Conservation (phyloP, 2,113 vertebrate species). For the Rynchops niger region DNA sequence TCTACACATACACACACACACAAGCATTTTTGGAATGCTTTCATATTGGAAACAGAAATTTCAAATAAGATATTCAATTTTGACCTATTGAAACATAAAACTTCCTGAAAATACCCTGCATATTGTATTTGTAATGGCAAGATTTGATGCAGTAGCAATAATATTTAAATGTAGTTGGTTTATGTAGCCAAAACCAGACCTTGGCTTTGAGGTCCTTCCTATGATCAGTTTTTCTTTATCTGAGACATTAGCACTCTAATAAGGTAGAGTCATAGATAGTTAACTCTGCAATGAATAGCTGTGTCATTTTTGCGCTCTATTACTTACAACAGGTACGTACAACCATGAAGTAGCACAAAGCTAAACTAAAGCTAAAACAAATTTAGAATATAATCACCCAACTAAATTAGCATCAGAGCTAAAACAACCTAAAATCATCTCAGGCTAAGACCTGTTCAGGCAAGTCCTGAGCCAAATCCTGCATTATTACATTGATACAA, state of each 20-base stretch:
- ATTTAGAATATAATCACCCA: not conserved
- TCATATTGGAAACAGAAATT: not conserved
- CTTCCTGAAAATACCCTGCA: not conserved
- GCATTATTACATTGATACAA: not conserved
- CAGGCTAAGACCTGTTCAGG: not conserved
- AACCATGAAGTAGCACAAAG: not conserved
- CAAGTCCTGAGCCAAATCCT: not conserved
- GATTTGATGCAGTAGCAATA: not conserved
- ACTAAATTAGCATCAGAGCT: not conserved
- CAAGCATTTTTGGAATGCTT: not conserved
- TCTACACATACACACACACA: not conserved
- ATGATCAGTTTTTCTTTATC: not conserved
- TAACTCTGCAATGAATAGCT: not conserved
- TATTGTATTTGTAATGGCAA: not conserved
- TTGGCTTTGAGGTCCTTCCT: not conserved
- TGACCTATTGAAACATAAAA: not conserved
- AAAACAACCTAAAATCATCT: not conserved
- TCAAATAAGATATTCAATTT: not conserved
- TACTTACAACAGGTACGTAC: not conserved
- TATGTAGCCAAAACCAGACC: not conserved
- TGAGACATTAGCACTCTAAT: not conserved
- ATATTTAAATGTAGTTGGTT: not conserved
- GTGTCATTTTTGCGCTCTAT: not conserved
- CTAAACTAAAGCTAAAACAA: not conserved
- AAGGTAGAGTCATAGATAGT: not conserved